Base-by-base conservation (phyloP, 2,888 invertebrate species). In the Amblyjoppa fuscipennis region DNA sequence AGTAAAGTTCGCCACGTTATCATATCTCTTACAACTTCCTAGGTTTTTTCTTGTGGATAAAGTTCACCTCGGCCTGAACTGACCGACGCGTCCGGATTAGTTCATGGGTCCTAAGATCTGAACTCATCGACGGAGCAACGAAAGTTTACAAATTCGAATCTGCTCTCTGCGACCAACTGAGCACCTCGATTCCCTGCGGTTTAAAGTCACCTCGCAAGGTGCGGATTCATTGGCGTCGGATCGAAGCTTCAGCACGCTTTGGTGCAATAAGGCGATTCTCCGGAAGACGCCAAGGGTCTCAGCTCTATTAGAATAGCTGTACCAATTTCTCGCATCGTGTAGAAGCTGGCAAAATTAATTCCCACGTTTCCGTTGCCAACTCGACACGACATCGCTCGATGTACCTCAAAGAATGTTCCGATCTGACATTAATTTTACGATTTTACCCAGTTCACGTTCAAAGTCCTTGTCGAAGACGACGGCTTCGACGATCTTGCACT, bases 21-120 rank as follows among this genome's bases (percentile, higher is more conserved):
- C 11, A 34, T 59, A 7, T 41, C 31, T 61, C 28, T 81, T 51
- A n/a, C 31, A 66, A 38, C 20, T 66, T 51, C 20, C 53, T 68
- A 4, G 20, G 25, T 59, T n/a, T 5, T 3, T 45, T 71, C 51
- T 20, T 11, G 11, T 25, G 68, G 76, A 71, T 80, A 76, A 76
- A 83, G 83, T 56, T 71, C 80, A 83, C 16, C n/a, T 34, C 28
- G 25, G 75, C 76, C 80, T 83, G 28, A 85, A 80, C 31, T 41
- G 66, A 61, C 31, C 66, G 34, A 25, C 51, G 16, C 64, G 66
- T 64, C 76, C 75, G 71, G 76, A 34, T 74, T 53, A 20, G 38
- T 61, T 61, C 38, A 59, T 0, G 71, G 66, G 56, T 34, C 34
- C 31, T n/a, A 9, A 75, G 25, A 45, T 59, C 59, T 45, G 38